Base-by-base conservation (phyloP, 2,113 vertebrate species). In the Mixornis gularis region DNA sequence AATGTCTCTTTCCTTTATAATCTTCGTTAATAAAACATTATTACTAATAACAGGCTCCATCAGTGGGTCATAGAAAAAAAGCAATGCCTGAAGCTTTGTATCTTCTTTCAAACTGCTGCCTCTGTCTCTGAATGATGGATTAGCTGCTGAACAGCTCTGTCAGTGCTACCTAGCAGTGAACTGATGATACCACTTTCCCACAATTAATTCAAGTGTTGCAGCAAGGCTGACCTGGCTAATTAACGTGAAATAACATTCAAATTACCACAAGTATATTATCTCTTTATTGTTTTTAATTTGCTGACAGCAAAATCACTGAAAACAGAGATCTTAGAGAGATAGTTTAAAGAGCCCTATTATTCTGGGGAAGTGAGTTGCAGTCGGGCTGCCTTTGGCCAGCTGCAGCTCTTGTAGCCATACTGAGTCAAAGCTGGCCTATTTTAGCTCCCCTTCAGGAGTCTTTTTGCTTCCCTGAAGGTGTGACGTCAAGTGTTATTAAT, bases 21-120 rank as follows among this genome's bases (percentile, higher is more conserved):
- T 82, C 74, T 81, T 90, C 68, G n/a, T 89, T 93, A 96, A 85
- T 83, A 70, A 91, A 85, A 51, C 15, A 48, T 60, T 62, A 48
- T 26, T 88, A 52, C 34, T 66, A 79, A 48, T 46, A 90, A 43
- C 25, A 70, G 38, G 32, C 7, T 81, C 41, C 36, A 44, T 74
- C 89, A 74, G 36, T 43, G 32, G 78, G 60, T 80, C 80, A 60
- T 11, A 56, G 56, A 79, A 26, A 53, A 94, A 80, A 90, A 65
- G 21, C 65, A 81, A 36, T 51, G 77, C 73, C 70, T 43, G 51
- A 69, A 89, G 73, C 38, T 65, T 79, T 71, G 13, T 68, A 26
- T 64, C n/a, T 58, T 59, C 52, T 84, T 89, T 79, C 62, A 80
- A 49, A 93, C 74, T 30, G 10, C 18, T 74, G 27, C 16, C 41